A percentile compares a stretch with the other conserved stretches of the same genome.
Evolutionary conservation across 2,113 vertebrate genomes (phyloP).

Genomic region (Tautogolabrus adspersus): DNA sequence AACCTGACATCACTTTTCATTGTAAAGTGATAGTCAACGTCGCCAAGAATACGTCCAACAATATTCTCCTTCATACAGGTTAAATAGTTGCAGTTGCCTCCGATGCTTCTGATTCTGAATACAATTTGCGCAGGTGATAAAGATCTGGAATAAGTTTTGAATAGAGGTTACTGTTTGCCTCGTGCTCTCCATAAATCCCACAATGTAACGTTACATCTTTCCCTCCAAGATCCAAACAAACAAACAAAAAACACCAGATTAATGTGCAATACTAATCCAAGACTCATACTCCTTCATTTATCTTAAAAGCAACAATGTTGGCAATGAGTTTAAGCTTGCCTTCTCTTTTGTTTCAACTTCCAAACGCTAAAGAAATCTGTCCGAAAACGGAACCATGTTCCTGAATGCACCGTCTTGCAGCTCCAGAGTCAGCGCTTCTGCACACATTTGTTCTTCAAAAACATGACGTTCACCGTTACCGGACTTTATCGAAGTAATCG

Average conservation of each 20-base stretch:
- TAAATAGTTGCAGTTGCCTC: neutral
- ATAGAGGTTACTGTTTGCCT: neutral
- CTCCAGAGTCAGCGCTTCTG: neutral
- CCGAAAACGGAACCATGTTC: neutral
- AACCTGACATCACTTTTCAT: neutral
- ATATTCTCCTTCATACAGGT: neutral
- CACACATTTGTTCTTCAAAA: neutral
- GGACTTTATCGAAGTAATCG: neutral
- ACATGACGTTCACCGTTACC: neutral
- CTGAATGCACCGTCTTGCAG: conserved; percentile 18
- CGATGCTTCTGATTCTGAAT: neutral
- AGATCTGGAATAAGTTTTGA: neutral
- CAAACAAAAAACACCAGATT: neutral
- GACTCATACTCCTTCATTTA: neutral
- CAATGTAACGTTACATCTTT: neutral
- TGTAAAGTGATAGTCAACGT: neutral
- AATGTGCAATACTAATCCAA: neutral
- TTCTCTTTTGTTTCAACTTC: conserved; percentile 6
- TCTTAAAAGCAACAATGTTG: conserved; percentile 8
- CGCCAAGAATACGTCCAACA: neutral
- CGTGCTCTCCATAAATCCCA: neutral
- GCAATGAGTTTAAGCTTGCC: neutral
- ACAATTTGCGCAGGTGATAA: neutral
- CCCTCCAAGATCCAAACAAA: neutral
- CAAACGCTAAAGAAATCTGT: neutral